These are phyloP conservation scores for Calephelis perditalis DNA, from an alignment of 2,888 invertebrate species.

Conservation along the genomic window DNA sequence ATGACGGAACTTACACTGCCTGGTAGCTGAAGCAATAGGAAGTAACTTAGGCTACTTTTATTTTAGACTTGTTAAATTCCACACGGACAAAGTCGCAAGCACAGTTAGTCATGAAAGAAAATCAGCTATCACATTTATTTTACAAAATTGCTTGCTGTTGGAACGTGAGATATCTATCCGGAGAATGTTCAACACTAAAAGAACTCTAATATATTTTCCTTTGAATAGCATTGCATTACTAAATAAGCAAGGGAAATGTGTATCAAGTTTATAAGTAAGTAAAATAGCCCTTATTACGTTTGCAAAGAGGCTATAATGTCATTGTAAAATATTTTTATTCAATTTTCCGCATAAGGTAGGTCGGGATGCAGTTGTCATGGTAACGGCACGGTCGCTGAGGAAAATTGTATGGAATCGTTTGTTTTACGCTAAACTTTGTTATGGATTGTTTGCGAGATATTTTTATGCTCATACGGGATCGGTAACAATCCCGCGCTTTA, in stretches of 20 bases:
- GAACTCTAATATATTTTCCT: conserved; percentile 34
- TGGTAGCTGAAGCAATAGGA: too few relatives aligned
- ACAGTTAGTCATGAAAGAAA: too few relatives aligned
- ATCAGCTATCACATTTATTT: background rate
- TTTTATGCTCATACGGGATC: conserved; percentile 1
- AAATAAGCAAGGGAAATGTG: conserved; percentile 42
- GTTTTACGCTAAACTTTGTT: conserved; percentile 27
- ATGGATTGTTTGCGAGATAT: conserved; percentile 3
- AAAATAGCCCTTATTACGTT: conserved; percentile 5
- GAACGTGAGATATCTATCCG: conserved; percentile 3
- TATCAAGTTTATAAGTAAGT: background rate
- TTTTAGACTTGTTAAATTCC: too few relatives aligned
- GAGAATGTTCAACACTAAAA: conserved; percentile 16
- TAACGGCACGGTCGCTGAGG: conserved; percentile 45
- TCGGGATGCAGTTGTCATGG: conserved; percentile 48
- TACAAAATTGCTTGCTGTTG: background rate
- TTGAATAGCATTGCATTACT: conserved; percentile 51
- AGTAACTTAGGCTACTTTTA: too few relatives aligned
- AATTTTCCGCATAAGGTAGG: conserved; percentile 53
- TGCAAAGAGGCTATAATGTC: background rate
- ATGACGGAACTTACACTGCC: too few relatives aligned
- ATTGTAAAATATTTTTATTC: conserved; percentile 44
- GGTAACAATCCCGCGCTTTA: background rate
- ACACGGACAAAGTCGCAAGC: too few relatives aligned
- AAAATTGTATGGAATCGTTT: conserved; percentile 31